Evolutionary conservation across 2,113 vertebrate species (phyloP), one percentile per base, ranked within the genome.

Genomic region (Coryphaenoides rupestris): DNA sequence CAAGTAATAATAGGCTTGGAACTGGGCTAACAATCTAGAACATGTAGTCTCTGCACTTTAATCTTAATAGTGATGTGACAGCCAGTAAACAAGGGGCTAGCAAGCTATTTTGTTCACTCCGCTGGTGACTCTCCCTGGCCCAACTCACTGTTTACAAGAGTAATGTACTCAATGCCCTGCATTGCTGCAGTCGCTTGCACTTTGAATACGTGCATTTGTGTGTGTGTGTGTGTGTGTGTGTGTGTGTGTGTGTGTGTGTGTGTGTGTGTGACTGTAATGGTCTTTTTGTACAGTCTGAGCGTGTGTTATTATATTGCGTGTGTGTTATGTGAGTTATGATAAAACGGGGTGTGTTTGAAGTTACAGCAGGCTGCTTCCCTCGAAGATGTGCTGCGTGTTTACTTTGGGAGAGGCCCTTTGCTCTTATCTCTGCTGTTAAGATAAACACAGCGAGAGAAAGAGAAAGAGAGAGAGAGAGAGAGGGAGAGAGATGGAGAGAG

Each of bases 361-460:
- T 28, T 22, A n/a, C 4, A 17, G 17, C 16, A 16, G 5, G 24
- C 14, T 15, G 54, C 10, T 9, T 55, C 19, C 13, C 13, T 15
- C 54, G 22, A 22, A 33, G 57, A 19, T 16, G 16, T 19, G 26
- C 15, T 6, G 57, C 13, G 26, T 58, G 26, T 58, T 58, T 58
- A 58, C 57, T 58, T 33, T 58, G 9, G 16, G 16, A 17, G 57
- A 58, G 26, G 28, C 21, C 57, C 57, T 58, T 40, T 19, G 26
- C 26, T 40, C 57, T 58, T 58, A 58, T 58, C 57, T 19, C 26
- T 12, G 26, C 24, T 58, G 26, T 19, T 33, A 58, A 58, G 57
- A 58, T 58, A 33, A 58, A 58, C 56, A 58, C 12, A 60, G 33
- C 12, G 19, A 10, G 53, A 47, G 54, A 45, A 0, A 45, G 53